A percentile compares a stretch with the other conserved stretches of the same genome.
Conservation (phyloP, 2,797 vertebrate genomes). For the Podarcis lilfordi region DNA sequence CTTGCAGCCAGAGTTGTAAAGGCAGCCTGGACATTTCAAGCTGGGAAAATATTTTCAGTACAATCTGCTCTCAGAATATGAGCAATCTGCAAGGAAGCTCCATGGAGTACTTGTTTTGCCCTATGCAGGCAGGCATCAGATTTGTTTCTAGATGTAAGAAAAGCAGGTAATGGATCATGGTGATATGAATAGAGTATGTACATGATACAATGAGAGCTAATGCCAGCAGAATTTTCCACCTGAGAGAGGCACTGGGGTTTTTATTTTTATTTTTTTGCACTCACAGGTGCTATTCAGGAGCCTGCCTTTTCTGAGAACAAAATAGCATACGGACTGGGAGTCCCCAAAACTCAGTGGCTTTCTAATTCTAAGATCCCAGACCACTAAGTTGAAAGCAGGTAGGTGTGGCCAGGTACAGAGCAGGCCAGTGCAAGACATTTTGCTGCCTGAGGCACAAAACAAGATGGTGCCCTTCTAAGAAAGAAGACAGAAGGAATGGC, state of each 20-base stretch:
- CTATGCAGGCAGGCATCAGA: not conserved
- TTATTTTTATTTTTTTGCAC: not conserved
- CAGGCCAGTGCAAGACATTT: not conserved
- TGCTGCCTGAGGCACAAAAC: not conserved
- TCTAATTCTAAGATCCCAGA: not conserved
- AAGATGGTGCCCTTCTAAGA: no score
- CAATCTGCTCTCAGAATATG: not conserved
- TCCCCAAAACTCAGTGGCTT: not conserved
- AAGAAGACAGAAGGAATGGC: no score
- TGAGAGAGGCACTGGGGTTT: not conserved
- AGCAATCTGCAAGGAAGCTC: not conserved
- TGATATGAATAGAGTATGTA: not conserved
- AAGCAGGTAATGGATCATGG: not conserved
- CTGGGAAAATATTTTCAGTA: not conserved
- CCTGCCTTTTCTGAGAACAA: not conserved
- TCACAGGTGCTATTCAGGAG: not conserved
- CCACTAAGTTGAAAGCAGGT: not conserved
- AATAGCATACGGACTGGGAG: not conserved
- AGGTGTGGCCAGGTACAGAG: not conserved
- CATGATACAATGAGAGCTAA: not conserved
- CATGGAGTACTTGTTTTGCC: not conserved
- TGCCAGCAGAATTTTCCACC: not conserved
- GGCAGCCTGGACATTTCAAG: not conserved
- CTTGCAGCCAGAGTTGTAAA: not conserved
- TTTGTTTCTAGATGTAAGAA: not conserved